Percentiles rank a stretch among this genome's conserved stretches.
Conservation (phyloP, 2,797 vertebrate genomes). For the Artibeus jamaicensis region DNA sequence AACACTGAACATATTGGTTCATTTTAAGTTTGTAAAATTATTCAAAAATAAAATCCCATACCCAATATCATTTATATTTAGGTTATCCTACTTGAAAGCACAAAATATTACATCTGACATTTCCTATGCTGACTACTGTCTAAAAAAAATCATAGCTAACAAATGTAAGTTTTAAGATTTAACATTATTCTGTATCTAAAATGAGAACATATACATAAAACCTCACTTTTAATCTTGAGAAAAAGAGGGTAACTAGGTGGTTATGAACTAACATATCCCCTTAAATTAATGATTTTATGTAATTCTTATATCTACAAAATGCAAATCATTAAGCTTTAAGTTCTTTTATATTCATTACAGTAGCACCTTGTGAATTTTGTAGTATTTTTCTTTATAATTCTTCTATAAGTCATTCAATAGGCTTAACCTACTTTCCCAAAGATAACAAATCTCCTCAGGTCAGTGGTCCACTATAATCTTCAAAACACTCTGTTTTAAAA, state of each 20-base stretch:
- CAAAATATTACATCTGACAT: background rate
- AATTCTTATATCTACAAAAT: conserved; percentile 38
- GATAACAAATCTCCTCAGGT: conserved; percentile 8
- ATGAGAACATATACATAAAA: background rate
- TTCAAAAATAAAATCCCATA: background rate
- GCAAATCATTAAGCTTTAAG: conserved; percentile 38
- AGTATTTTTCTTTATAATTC: conserved; percentile 31
- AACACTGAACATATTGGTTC: background rate
- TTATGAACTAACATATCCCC: background rate
- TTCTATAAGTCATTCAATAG: conserved; percentile 27
- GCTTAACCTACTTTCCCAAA: conserved; percentile 45
- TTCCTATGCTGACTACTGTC: background rate
- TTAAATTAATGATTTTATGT: conserved; percentile 56
- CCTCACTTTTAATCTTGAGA: conserved; percentile 23
- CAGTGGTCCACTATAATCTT: background rate
- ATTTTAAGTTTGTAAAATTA: conserved; percentile 20
- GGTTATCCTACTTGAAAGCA: background rate
- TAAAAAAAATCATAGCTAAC: background rate
- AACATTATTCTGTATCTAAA: conserved; percentile 20
- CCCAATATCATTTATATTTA: conserved; percentile 21
- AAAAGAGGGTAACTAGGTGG: background rate
- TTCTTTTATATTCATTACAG: background rate
- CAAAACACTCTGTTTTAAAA: background rate
- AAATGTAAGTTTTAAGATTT: background rate
- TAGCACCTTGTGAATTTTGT: conserved; percentile 14